Percentiles rank a stretch among this genome's conserved stretches.
Evolutionary conservation across 2,888 invertebrate genomes (phyloP).

Genomic region (Nudaria mundana): DNA sequence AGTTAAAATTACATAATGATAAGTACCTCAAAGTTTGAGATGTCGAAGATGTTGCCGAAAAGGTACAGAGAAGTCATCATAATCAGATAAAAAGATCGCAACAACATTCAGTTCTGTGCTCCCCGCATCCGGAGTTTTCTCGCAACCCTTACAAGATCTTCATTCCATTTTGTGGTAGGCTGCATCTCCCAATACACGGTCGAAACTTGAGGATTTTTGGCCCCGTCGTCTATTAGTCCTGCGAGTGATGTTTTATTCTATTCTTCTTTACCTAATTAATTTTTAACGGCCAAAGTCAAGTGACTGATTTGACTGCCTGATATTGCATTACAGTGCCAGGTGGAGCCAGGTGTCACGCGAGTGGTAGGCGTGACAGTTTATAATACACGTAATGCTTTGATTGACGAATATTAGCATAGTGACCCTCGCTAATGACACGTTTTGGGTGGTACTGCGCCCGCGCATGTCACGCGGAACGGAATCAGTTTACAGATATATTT

Average conservation of each 20-base stretch:
- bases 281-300: slow-evolving; percentile 3
- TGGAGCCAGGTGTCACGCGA: slow-evolving; percentile 20
- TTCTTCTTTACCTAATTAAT: no score
- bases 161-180: no score
- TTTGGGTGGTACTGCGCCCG: slow-evolving; percentile 18
- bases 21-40: not conserved
- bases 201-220: no score
- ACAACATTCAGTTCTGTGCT: no score
- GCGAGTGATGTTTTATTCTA: no score
- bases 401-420: slow-evolving; percentile 44
- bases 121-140: no score
- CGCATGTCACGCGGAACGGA: slow-evolving; percentile 17
- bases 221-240: no score
- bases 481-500: slow-evolving; percentile 2
- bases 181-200: no score
- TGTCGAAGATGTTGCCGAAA: not conserved
- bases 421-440: slow-evolving; percentile 26
- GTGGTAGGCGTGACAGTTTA: slow-evolving; percentile 12
- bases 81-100: no score
- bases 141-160: no score
- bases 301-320: not conserved
- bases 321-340: slow-evolving; percentile 15
- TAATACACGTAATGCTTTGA: slow-evolving; percentile 34
- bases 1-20: not conserved
- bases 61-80: no score